Evolutionary conservation across 1,140 invertebrate genomes (phyloP).

Genomic region (Saccostrea glomerata): DNA sequence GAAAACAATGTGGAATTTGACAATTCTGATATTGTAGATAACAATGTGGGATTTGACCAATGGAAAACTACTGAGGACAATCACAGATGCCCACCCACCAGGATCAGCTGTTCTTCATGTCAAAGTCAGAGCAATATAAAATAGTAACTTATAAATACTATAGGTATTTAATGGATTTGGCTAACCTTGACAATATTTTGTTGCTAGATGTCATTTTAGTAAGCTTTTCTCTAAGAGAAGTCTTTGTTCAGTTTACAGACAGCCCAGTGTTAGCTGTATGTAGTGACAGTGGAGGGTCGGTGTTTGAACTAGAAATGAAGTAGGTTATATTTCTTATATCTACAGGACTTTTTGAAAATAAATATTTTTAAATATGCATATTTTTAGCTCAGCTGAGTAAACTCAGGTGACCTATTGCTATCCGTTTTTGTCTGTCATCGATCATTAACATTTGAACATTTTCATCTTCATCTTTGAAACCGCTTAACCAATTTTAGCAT

Average conservation of each 20-base stretch:
- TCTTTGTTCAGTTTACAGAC: constrained; percentile 85
- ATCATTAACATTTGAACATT: no score
- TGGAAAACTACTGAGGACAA: constrained; percentile 86
- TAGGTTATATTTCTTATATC: constrained; percentile 56
- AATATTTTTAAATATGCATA: no score
- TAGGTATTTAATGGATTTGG: no score
- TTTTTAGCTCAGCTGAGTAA: no score
- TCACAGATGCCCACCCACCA: constrained; percentile 92
- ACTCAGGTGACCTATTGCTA: no score
- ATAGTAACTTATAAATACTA: not conserved
- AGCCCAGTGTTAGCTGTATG: constrained; percentile 88
- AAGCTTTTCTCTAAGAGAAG: not conserved
- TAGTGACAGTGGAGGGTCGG: constrained; percentile 97
- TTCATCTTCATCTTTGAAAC: no score
- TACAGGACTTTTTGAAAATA: no score
- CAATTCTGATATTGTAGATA: constrained; percentile 70
- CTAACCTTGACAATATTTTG: no score
- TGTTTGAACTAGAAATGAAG: constrained; percentile 96
- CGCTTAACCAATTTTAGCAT: no score
- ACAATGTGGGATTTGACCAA: constrained; percentile 81
- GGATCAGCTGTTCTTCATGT: constrained; percentile 92
- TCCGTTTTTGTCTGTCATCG: no score
- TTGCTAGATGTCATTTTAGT: no score
- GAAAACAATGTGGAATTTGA: no score
- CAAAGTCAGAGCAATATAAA: constrained; percentile 81